Conservation (phyloP, 64 coral and sea anemone genomes). For the Montipora cactus region DNA sequence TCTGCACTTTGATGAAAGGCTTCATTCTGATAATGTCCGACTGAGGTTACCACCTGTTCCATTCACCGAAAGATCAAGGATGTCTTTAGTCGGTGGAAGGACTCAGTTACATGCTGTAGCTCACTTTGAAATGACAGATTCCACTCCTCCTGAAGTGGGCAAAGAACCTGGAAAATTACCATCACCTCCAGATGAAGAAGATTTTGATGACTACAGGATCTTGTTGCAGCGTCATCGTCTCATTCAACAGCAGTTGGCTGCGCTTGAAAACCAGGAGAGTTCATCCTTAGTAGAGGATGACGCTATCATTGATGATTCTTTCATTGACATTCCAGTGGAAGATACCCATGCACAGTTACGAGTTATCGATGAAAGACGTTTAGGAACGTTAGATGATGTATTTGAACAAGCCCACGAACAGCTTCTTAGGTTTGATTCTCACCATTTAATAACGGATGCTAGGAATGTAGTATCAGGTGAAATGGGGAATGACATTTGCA, state of each 20-base stretch:
- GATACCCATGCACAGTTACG: background rate
- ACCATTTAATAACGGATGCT: background rate
- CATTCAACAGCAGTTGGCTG: conserved; percentile 85
- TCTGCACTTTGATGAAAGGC: conserved; percentile 17
- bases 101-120: background rate
- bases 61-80: background rate
- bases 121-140: background rate
- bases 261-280: conserved; percentile 81
- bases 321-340: conserved; percentile 88
- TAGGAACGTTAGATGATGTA: background rate
- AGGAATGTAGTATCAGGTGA: background rate
- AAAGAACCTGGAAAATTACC: background rate
- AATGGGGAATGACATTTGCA: background rate
- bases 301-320: conserved; percentile 86
- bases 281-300: conserved; percentile 69
- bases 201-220: conserved; percentile 77
- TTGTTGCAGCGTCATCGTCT: conserved; percentile 81
- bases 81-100: conserved; percentile 1
- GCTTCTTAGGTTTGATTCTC: background rate
- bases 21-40: background rate
- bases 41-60: background rate
- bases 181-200: conserved; percentile 35
- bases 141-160: background rate
- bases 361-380: background rate
- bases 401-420: background rate